Evolutionary conservation across 1,140 invertebrate species (phyloP).

Genomic region (Hypsibius dujardini): DNA sequence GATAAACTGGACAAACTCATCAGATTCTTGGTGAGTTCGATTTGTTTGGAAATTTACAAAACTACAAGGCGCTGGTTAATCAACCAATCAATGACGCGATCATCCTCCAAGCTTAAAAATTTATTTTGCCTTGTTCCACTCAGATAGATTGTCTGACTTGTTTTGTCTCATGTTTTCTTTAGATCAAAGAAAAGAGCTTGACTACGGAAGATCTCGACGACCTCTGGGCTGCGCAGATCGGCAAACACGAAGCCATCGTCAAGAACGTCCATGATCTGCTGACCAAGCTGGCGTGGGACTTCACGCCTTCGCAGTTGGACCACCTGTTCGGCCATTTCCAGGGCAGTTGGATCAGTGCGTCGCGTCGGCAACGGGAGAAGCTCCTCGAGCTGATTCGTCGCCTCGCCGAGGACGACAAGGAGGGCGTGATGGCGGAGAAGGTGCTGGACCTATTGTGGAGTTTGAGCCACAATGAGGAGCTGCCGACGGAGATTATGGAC

Average conservation of each 20-base stretch:
- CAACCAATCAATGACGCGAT: too few relatives aligned
- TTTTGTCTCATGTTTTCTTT: neutral
- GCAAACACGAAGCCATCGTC: slow-evolving; percentile 84
- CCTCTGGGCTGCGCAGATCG: slow-evolving; percentile 84
- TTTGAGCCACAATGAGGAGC: slow-evolving; percentile 82
- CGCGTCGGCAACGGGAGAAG: slow-evolving; percentile 86
- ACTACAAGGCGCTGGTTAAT: too few relatives aligned
- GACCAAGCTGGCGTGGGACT: slow-evolving; percentile 93
- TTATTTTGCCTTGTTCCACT: too few relatives aligned
- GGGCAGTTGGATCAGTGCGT: slow-evolving; percentile 85
- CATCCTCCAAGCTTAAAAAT: too few relatives aligned
- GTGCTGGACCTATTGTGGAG: slow-evolving; percentile 93
- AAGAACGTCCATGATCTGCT: slow-evolving; percentile 91
- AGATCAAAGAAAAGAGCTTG: slow-evolving; percentile 75
- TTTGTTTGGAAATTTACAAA: neutral
- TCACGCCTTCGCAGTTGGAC: slow-evolving; percentile 85
- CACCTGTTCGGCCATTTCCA: slow-evolving; percentile 95
- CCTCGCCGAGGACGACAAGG: slow-evolving; percentile 91
- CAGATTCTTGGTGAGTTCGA: slow-evolving; percentile 51
- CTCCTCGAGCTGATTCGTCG: slow-evolving; percentile 79
- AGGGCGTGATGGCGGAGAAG: slow-evolving; percentile 95
- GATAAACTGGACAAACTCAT: slow-evolving; percentile 94
- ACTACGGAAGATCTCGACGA: slow-evolving; percentile 77
- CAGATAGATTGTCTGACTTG: neutral
- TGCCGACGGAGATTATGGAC: slow-evolving; percentile 92